phyloP scores from a whole-genome alignment of 2,797 vertebrate species.

The Pantherophis alleghaniensis region DNA sequence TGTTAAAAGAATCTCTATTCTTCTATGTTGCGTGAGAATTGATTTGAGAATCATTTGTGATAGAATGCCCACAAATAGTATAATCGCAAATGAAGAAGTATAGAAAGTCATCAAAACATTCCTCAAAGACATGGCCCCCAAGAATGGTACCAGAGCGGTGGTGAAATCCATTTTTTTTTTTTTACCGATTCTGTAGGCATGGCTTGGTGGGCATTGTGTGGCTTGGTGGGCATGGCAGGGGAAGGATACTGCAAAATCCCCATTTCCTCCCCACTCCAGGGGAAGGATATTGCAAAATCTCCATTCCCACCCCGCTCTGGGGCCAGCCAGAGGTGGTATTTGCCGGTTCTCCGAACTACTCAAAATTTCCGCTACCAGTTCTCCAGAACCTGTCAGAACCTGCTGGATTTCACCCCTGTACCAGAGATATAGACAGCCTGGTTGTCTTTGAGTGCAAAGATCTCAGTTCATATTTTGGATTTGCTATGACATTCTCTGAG shows the following conservation, averaged over 20 bases:
- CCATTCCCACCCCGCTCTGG: no score
- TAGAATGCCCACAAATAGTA: neutral
- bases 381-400: no score
- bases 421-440: neutral
- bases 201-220: no score
- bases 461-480: neutral
- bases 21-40: neutral
- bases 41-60: neutral
- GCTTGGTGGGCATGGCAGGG: no score
- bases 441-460: neutral
- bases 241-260: no score
- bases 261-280: no score
- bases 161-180: no score
- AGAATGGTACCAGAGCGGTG: neutral
- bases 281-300: no score
- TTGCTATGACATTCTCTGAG: neutral
- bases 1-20: neutral
- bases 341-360: no score
- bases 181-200: no score
- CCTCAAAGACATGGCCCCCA: neutral
- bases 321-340: no score
- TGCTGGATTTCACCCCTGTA: neutral
- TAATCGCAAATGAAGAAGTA: neutral
- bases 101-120: neutral
- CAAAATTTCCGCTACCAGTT: no score